Evolutionary conservation across 2,888 invertebrate species (phyloP).

Genomic region (Epirrita christyi): DNA sequence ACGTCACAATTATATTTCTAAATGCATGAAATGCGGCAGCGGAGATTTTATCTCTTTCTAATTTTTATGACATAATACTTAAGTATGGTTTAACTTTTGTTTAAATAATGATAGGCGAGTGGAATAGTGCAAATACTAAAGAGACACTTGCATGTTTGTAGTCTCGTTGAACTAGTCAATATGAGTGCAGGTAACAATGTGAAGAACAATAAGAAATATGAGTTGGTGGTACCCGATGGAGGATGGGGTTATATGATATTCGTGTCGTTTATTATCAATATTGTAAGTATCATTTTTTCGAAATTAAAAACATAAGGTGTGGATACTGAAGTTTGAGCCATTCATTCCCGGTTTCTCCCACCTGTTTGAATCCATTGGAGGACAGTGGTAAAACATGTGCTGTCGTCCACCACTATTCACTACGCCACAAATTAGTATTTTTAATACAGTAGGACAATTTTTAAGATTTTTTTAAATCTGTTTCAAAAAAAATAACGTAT

Average conservation of each 20-base stretch:
- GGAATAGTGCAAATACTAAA: conserved; percentile 7
- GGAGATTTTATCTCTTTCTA: conserved; percentile 22
- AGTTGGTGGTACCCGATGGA: conserved; percentile 84
- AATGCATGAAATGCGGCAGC: conserved; percentile 18
- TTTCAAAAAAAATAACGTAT: too few species aligned
- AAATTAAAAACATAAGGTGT: too few species aligned
- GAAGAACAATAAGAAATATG: conserved; percentile 49
- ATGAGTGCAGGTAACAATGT: conserved; percentile 34
- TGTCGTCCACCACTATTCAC: too few species aligned
- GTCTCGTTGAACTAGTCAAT: conserved; percentile 10
- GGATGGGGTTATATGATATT: conserved; percentile 89
- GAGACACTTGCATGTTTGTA: conserved; percentile 5
- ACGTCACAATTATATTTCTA: not conserved
- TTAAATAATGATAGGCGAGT: conserved; percentile 32
- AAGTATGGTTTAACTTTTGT: conserved; percentile 27
- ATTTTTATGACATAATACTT: conserved; percentile 25
- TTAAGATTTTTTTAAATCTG: too few species aligned
- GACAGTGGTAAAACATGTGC: too few species aligned
- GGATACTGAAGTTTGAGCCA: too few species aligned
- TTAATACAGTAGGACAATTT: too few species aligned
- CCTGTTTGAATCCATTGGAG: too few species aligned
- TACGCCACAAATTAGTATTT: too few species aligned
- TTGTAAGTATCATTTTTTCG: conserved; percentile 82
- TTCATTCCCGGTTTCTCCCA: too few species aligned
- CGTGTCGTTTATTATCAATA: conserved; percentile 83